Percentiles rank a stretch among this genome's conserved stretches.
Evolutionary conservation across 2,113 vertebrate genomes (phyloP).

Genomic region (Phaethornis superciliosus): DNA sequence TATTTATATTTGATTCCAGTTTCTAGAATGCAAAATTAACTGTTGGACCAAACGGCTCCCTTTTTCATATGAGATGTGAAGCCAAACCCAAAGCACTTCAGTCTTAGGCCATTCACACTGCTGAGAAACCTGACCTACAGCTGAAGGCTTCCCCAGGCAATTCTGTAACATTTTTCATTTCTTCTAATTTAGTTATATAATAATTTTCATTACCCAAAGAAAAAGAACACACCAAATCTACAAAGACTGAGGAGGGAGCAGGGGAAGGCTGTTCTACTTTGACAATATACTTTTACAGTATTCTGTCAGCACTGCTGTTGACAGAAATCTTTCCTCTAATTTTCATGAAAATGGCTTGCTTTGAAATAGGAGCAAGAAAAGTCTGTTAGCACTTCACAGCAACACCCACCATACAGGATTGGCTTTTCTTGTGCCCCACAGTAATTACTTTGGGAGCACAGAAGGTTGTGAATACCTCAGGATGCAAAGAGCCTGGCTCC

Average conservation of each 20-base stretch:
- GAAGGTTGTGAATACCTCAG: background rate
- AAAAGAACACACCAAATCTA: background rate
- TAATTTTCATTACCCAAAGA: background rate
- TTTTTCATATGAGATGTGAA: background rate
- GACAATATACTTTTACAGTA: background rate
- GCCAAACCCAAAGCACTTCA: background rate
- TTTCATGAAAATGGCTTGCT: background rate
- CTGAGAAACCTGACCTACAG: background rate
- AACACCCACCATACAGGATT: fast-evolving
- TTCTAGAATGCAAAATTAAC: background rate
- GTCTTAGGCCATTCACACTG: background rate
- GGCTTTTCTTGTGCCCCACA: background rate
- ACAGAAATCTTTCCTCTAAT: background rate
- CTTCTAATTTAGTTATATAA: background rate
- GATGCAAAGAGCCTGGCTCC: background rate
- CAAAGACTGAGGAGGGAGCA: background rate
- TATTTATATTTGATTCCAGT: background rate
- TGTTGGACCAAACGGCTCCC: fast-evolving
- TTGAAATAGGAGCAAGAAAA: background rate
- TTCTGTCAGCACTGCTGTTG: background rate
- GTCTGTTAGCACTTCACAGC: background rate
- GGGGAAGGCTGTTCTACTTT: background rate
- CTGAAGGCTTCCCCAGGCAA: background rate
- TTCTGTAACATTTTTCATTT: background rate
- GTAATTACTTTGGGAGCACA: background rate